A percentile compares a stretch with the other conserved stretches of the same genome.
phyloP scores from a whole-genome alignment of 2,888 invertebrate genomes.

The Phanerotoma sp. region DNA sequence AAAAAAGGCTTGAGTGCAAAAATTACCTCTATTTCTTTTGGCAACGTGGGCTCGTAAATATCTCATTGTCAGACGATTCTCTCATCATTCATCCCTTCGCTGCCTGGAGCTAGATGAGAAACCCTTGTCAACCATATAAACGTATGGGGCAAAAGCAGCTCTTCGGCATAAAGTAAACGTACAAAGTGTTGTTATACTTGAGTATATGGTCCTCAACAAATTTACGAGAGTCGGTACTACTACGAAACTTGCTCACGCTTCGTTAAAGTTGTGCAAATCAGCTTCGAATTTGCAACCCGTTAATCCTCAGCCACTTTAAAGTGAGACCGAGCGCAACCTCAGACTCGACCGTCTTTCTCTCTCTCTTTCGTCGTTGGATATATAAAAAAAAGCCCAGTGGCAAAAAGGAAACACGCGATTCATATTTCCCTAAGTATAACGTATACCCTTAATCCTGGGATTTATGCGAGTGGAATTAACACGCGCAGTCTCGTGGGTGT shows the following conservation, averaged over 20 bases:
- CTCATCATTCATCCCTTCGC: slow-evolving; percentile 13
- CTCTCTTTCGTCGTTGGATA: background rate
- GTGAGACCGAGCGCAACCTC: background rate
- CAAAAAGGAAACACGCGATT: slow-evolving; percentile 19
- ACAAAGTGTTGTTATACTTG: slow-evolving; percentile 8
- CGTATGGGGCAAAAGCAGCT: background rate
- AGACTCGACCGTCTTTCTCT: background rate
- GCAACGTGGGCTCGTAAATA: slow-evolving; percentile 16
- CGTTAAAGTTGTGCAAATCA: slow-evolving; percentile 35
- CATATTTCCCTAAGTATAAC: slow-evolving; percentile 53
- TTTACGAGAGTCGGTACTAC: slow-evolving; percentile 31
- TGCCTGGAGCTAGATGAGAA: slow-evolving; percentile 8
- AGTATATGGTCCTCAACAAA: slow-evolving; percentile 16
- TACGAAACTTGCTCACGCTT: slow-evolving; percentile 31
- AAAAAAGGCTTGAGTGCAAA: background rate
- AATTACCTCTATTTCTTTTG: slow-evolving; percentile 1
- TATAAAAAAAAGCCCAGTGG: slow-evolving; percentile 8
- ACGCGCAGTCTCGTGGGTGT: slow-evolving; percentile 36
- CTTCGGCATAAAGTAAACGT: slow-evolving; percentile 8
- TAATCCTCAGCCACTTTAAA: slow-evolving; percentile 14
- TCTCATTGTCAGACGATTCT: slow-evolving; percentile 25
- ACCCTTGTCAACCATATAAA: slow-evolving; percentile 9
- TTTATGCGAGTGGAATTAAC: slow-evolving; percentile 54
- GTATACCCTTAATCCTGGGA: slow-evolving; percentile 53
- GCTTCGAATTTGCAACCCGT: slow-evolving; percentile 17